These are phyloP conservation scores for Willisornis vidua DNA, from an alignment of 2,113 vertebrate species.

Conservation along the genomic window DNA sequence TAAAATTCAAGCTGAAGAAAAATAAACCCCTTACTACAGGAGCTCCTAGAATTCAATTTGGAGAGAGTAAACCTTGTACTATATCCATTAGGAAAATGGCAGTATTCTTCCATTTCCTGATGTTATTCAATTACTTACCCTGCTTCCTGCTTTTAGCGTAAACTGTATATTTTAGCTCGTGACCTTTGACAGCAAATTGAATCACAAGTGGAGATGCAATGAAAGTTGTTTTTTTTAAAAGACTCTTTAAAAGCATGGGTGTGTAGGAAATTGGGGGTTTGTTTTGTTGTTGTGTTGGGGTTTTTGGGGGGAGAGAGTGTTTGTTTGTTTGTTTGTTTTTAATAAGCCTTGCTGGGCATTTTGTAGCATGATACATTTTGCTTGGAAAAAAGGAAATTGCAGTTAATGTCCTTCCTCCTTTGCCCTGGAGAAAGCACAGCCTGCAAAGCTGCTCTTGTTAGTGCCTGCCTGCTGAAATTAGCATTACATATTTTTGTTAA, in stretches of 20 bases:
- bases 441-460: background rate
- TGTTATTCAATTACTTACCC: slow-evolving; percentile 70
- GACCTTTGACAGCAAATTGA: slow-evolving; percentile 70
- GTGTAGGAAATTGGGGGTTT: background rate
- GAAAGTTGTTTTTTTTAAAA: background rate
- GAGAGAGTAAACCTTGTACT: slow-evolving; percentile 66
- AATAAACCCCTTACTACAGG: slow-evolving; percentile 53
- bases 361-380: slow-evolving; percentile 34
- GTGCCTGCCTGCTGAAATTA: slow-evolving; percentile 26
- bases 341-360: background rate
- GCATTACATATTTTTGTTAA: slow-evolving; percentile 50
- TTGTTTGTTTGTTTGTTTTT: background rate
- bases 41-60: slow-evolving; percentile 72
- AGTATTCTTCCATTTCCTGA: slow-evolving; percentile 68
- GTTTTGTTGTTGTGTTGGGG: background rate
- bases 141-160: slow-evolving; percentile 61
- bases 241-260: slow-evolving; percentile 40
- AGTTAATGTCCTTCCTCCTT: slow-evolving; percentile 14
- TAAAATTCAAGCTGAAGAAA: slow-evolving; percentile 55
- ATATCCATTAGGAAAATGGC: slow-evolving; percentile 73
- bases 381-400: slow-evolving; percentile 25
- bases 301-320: background rate
- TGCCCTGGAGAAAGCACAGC: background rate
- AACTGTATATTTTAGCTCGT: slow-evolving; percentile 72
- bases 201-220: slow-evolving; percentile 50